Conservation (phyloP, 1,140 invertebrate species). For the Episyrphus balteatus region DNA sequence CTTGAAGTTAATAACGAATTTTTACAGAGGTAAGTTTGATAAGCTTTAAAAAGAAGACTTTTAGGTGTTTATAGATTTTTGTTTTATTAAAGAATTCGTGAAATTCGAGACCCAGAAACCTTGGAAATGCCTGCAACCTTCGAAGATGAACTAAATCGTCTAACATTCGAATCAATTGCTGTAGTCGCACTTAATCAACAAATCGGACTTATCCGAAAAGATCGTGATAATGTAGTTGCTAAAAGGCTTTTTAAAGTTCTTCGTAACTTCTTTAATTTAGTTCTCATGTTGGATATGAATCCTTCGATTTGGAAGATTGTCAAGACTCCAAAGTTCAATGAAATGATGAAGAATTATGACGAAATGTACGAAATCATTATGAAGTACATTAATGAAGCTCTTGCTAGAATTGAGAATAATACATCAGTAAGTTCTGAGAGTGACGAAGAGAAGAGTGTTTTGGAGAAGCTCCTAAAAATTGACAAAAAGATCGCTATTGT, state of each 20-base stretch:
- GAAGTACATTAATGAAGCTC: constrained; percentile 18
- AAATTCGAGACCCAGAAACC: constrained; percentile 39
- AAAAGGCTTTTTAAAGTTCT: constrained; percentile 48
- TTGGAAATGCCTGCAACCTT: constrained; percentile 47
- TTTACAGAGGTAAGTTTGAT: constrained; percentile 36
- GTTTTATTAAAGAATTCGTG: constrained; percentile 38
- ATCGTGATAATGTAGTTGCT: constrained; percentile 38
- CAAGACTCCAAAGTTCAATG: constrained; percentile 44
- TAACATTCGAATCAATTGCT: constrained; percentile 59
- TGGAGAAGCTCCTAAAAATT: constrained; percentile 34
- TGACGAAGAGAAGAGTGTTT: constrained; percentile 17
- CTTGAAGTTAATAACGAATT: constrained; percentile 27
- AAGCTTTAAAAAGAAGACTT: not conserved
- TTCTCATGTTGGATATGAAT: constrained; percentile 45
- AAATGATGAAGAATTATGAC: constrained; percentile 40
- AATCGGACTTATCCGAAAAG: constrained; percentile 42
- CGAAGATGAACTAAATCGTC: constrained; percentile 52
- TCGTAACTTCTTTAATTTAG: constrained; percentile 35
- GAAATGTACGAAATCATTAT: constrained; percentile 18
- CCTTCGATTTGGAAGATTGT: constrained; percentile 52
- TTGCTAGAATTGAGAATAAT: constrained; percentile 17
- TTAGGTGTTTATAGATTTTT: not conserved
- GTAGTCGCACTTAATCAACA: constrained; percentile 57
- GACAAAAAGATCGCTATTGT: constrained; percentile 37
- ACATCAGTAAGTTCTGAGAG: constrained; percentile 5